Evolutionary conservation across 53 echinoderm and acorn worm species (phyloP), one percentile per base, ranked within the genome.

Genomic region (Zoroaster sp.): DNA sequence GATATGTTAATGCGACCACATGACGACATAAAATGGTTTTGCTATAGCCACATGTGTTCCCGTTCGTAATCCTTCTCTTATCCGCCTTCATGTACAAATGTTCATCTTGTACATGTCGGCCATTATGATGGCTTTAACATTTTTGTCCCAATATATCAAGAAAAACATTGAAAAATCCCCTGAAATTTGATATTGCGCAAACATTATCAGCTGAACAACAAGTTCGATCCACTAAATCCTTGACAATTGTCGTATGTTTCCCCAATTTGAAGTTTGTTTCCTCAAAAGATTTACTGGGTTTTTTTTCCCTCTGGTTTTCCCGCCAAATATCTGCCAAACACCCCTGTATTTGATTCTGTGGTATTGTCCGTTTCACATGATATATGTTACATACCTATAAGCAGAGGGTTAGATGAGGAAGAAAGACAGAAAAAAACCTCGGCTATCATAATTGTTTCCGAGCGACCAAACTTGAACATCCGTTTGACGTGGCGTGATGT

Each of bases 401-500:
- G n/a, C n/a, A n/a, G n/a, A n/a, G n/a, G n/a, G 49, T 21, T 15
- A 23, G 40, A 79, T 21, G 2, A n/a, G 3, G 39, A 54, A 39
- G 13, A 20, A 51, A 52, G 52, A 35, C 0, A 20, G 36, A 40
- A 63, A 4, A 40, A 35, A 30, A 79, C 38, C 36, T 23, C 12
- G 13, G 38, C 18, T 79, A 37, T 13, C 55, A 38, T 35, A 79
- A 65, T 67, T 68, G 67, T 66, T 82, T 82, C 82, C 43, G 67
- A 35, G 69, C 45, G 31, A 82, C 82, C 68, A 38, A 63, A 63
- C 40, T 37, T 39, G 20, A 55, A 59, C 59, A 32, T 67, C 32
- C 68, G 82, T 43, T 82, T 82, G 82, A 82, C 82, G 82, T 82
- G 40, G 15, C 31, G 43, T 82, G 82, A 82, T 82, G 82, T 82